These are phyloP conservation scores for Myopa tessellatipennis DNA, from an alignment of 2,888 invertebrate genomes.

Conservation along the genomic window DNA sequence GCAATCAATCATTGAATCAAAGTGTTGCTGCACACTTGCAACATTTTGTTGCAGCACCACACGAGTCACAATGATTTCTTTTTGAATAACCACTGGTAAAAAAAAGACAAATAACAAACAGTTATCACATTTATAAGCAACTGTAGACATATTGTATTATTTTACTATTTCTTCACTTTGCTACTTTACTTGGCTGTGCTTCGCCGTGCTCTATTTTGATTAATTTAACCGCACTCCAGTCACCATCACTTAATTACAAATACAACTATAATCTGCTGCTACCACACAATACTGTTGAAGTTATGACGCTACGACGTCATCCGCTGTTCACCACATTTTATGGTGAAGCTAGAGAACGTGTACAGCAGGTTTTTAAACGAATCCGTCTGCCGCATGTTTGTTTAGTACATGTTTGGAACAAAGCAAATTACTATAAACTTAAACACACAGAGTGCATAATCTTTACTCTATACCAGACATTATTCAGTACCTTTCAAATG, in stretches of 20 bases:
- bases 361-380: too few relatives aligned
- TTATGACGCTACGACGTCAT: too few relatives aligned
- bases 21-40: not conserved
- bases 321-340: too few relatives aligned
- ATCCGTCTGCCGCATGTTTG: too few relatives aligned
- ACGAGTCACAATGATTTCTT: not conserved
- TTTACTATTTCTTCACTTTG: not conserved
- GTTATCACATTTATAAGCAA: not conserved
- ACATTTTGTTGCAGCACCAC: not conserved
- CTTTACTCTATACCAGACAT: too few relatives aligned
- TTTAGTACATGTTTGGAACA: too few relatives aligned
- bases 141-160: not conserved
- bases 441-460: too few relatives aligned
- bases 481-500: too few relatives aligned
- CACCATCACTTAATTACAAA: constrained; percentile 18
- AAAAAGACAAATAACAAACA: not conserved
- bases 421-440: too few relatives aligned
- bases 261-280: constrained; percentile 6
- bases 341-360: too few relatives aligned
- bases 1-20: too few relatives aligned
- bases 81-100: not conserved
- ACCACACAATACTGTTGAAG: too few relatives aligned
- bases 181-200: not conserved
- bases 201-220: not conserved
- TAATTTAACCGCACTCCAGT: constrained; percentile 3